Base-by-base conservation (phyloP, 53 echinoderm and acorn worm species). In the Apostichopus leukothele region DNA sequence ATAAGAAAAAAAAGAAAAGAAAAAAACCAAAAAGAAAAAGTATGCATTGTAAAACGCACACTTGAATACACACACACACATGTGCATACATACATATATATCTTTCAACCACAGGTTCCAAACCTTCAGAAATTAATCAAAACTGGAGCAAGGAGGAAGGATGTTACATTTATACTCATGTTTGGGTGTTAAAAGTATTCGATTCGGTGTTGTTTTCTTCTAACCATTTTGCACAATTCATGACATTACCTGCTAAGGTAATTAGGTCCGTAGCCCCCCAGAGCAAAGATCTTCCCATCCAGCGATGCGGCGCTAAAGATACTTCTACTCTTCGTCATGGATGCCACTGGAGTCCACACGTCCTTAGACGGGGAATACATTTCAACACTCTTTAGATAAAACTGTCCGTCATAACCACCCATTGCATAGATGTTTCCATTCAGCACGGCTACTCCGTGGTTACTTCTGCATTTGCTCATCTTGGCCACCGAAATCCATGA, bases 231-330 rank as follows among this genome's bases (percentile, higher is more conserved):
- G 39, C 2, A 39, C 39, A 39, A 39, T 3, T 39, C 39, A 39
- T 39, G 39, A 39, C 39, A 39, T 57, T 73, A 96, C 97, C 97
- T 95, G 78, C 92, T 96, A 6, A 96, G 92, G 67, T 96, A 95
- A 53, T 93, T 96, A 16, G 95, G 97, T 0, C 97, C 97, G 89
- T 95, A 96, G 16, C 97, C 97, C 6, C 97, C 97, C 21, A 96
- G 93, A 11, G 95, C 97, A 89, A 93, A 96, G 61, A 96, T 51
- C 88, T 92, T 96, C 2, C 95, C 95, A 88, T 96, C 93, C 6
- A 93, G 89, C 5, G 93, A 89, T 5, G 92, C 94, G 2, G 93
- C 92, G 54, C 74, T 91, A 78, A 96, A 95, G 67, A 92, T 93
- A 84, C 95, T 95, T 50, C 97, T 74, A 53, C 92, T 91, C 60